Base-by-base conservation (phyloP, 1,140 invertebrate genomes). In the Neodiprion lecontei region DNA sequence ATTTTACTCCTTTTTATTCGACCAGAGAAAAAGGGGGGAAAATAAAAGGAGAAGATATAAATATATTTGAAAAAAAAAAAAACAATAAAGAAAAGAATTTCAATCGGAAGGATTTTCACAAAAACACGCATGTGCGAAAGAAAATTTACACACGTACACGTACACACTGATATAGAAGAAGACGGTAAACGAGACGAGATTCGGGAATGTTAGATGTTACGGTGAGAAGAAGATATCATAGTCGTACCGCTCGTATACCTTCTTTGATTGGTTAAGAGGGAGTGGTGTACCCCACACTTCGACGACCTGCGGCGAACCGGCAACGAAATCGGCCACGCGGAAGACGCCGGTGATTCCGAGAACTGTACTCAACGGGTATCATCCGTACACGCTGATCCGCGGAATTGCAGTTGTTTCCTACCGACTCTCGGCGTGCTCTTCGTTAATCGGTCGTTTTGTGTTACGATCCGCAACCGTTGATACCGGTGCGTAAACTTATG, bases 391-490 rank as follows among this genome's bases (percentile, higher is more conserved):
- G 61, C 28, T 2, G 28, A 66, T n/a, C 61, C 61, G 61, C 61
- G 61, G 61, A 66, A 21, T 14, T 66, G 28, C 61, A 66, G 61
- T 73, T 47, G 70, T 50, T 28, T 48, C 72, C 40, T 66, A n/a
- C 48, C 9, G n/a, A 11, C 53, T 28, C 14, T 47, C 14, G 28
- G 5, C 72, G 72, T 48, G 72, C 61, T 12, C 28, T 48, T 67
- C 48, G 40, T 50, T 28, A 17, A 47, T 23, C 50, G 66, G 67
- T 73, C 66, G 23, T 61, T 48, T 11, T 70, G 69, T 70, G 69
- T 17, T 47, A 49, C 23, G 69, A 70, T 70, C 12, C 48, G 53
- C 48, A 70, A 70, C 69, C 28, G 1, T 70, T 49, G 48, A 70
- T 0, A 70, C 53, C 1, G 28, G 28, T 40, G 28, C 28, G 0